Conservation (phyloP, 2,113 vertebrate species). For the Puntigrus tetrazona region DNA sequence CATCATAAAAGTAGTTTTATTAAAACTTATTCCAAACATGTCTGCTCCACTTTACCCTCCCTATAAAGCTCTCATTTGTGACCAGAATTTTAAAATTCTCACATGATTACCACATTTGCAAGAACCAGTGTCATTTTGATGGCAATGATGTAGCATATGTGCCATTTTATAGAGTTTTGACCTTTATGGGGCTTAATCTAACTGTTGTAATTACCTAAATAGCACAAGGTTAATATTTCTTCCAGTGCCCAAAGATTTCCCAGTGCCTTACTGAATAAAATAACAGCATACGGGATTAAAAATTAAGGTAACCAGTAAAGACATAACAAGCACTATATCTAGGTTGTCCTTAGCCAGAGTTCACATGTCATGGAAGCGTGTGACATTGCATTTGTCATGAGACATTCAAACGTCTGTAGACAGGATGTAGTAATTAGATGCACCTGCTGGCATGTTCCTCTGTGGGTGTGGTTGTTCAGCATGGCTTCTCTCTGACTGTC, state of each 20-base stretch:
- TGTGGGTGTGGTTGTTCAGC: constrained; percentile 9
- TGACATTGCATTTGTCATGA: neutral
- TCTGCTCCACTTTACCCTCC: neutral
- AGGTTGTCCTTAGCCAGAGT: neutral
- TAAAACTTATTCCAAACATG: neutral
- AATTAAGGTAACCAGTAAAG: neutral
- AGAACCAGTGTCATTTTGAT: neutral
- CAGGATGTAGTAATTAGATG: constrained; percentile 19
- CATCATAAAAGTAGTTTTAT: neutral
- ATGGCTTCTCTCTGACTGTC: neutral
- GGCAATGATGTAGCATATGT: neutral
- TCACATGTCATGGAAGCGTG: neutral
- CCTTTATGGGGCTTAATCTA: neutral
- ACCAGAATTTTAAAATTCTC: neutral
- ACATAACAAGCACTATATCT: neutral
- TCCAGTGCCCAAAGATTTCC: neutral
- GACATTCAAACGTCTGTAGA: neutral
- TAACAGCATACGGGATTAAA: neutral
- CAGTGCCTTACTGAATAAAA: neutral
- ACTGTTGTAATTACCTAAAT: neutral
- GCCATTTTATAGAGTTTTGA: neutral
- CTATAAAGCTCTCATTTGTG: neutral
- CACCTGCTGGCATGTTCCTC: constrained; percentile 22
- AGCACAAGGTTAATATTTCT: neutral
- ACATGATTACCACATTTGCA: neutral